phyloP scores from a whole-genome alignment of 2,888 invertebrate genomes.

The Salticus scenicus region DNA sequence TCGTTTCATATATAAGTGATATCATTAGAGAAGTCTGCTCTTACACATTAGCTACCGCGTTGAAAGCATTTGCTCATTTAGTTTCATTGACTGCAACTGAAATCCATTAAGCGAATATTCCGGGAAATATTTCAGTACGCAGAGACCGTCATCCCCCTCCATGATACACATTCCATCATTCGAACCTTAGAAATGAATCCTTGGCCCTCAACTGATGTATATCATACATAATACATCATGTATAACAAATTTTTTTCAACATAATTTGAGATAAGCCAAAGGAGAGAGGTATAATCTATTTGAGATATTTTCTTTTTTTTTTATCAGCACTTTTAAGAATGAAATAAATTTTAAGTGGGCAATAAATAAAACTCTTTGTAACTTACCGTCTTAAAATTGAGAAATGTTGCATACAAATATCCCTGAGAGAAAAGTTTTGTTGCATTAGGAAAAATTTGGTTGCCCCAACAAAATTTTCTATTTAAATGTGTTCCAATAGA shows the following conservation, averaged over 20 bases:
- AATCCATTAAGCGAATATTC: not conserved
- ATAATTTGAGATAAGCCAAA: too few species aligned
- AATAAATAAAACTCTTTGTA: too few species aligned
- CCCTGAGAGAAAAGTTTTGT: too few species aligned
- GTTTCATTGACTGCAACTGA: not conserved
- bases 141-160: not conserved
- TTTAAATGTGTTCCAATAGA: too few species aligned
- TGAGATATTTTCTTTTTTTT: too few species aligned
- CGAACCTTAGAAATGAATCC: not conserved
- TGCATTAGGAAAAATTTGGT: too few species aligned
- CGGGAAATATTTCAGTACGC: not conserved
- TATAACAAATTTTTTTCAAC: not conserved
- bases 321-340: too few species aligned
- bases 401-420: too few species aligned
- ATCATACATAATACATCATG: not conserved
- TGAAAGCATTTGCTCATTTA: constrained; percentile 16
- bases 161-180: not conserved
- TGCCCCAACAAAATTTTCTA: too few species aligned
- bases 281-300: too few species aligned
- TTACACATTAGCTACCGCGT: not conserved
- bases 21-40: not conserved
- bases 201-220: not conserved
- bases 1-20: not conserved
- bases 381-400: too few species aligned
- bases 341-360: too few species aligned